These are phyloP conservation scores for Diogma glabrata DNA, from an alignment of 2,888 invertebrate species.

Conservation along the genomic window DNA sequence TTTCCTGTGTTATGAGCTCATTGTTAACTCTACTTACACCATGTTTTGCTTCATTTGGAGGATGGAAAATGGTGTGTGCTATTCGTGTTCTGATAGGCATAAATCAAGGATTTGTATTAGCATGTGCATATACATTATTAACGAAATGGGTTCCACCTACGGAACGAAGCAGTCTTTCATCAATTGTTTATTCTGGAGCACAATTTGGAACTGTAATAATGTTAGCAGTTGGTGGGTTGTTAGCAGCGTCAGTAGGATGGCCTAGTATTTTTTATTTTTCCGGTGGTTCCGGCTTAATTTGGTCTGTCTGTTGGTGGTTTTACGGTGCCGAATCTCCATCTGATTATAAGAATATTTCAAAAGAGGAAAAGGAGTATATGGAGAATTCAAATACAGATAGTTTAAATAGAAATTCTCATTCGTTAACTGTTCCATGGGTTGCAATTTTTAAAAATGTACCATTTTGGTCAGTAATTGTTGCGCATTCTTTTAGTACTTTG, in stretches of 20 bases:
- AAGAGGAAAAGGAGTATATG: slow-evolving; percentile 50
- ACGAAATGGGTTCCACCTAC: slow-evolving; percentile 52
- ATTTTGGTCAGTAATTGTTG: slow-evolving; percentile 43
- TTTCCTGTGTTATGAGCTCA: slow-evolving; percentile 44
- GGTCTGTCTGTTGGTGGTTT: slow-evolving; percentile 45
- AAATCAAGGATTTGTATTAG: slow-evolving; percentile 49
- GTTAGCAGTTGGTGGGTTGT: slow-evolving; percentile 52
- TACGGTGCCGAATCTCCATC: slow-evolving; percentile 51
- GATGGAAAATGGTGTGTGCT: slow-evolving; percentile 43
- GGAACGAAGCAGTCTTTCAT: slow-evolving; percentile 54
- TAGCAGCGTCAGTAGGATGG: slow-evolving; percentile 57
- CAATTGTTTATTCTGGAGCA: slow-evolving; percentile 54
- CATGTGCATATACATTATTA: slow-evolving; percentile 47
- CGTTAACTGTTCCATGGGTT: slow-evolving; percentile 47
- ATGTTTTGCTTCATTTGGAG: slow-evolving; percentile 45
- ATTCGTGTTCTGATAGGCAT: slow-evolving; percentile 51
- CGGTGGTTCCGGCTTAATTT: slow-evolving; percentile 45
- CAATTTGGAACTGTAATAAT: slow-evolving; percentile 65
- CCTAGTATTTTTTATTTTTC: slow-evolving; percentile 59
- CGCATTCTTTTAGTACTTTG: slow-evolving; percentile 58
- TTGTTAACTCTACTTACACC: slow-evolving; percentile 53
- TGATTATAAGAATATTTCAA: slow-evolving; percentile 42
- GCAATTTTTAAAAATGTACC: slow-evolving; percentile 52
- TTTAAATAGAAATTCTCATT: slow-evolving; percentile 20
- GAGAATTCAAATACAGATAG: slow-evolving; percentile 40